These are phyloP conservation scores for Carterocephalus palaemon DNA, from an alignment of 2,888 invertebrate genomes.

Conservation along the genomic window DNA sequence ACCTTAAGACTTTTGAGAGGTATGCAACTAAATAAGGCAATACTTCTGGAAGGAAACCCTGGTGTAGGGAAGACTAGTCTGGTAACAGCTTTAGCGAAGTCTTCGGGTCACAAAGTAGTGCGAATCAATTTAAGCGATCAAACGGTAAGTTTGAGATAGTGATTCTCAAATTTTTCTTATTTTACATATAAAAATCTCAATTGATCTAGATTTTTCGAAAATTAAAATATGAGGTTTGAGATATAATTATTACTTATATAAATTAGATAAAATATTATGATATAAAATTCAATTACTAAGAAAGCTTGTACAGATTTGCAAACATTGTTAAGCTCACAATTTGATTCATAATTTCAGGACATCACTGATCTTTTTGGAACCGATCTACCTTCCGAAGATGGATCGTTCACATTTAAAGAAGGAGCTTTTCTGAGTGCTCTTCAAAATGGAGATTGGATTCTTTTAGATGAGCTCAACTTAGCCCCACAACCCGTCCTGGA, in stretches of 20 bases:
- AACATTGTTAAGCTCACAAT: neutral
- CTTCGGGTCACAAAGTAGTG: conserved; percentile 89
- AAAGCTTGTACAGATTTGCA: neutral
- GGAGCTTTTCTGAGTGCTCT: conserved; percentile 96
- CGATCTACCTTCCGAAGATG: conserved; percentile 96
- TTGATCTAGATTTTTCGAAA: conserved; percentile 2
- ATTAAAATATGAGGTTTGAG: too few species aligned
- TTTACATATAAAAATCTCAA: too few species aligned
- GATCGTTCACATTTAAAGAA: conserved; percentile 97
- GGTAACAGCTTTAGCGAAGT: conserved; percentile 92
- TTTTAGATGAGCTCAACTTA: conserved; percentile 98
- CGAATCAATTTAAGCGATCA: conserved; percentile 99
- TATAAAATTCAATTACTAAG: too few species aligned
- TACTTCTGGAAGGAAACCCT: conserved; percentile 97
- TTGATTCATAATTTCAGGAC: conserved; percentile 79
- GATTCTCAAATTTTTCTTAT: neutral
- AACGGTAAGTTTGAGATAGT: conserved; percentile 82
- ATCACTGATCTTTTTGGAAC: conserved; percentile 98
- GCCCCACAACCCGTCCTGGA: conserved; percentile 99
- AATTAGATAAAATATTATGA: too few species aligned
- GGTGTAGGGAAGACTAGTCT: conserved; percentile 99
- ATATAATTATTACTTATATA: too few species aligned
- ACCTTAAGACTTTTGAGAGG: conserved; percentile 91
- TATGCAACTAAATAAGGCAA: conserved; percentile 93
- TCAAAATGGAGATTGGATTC: conserved; percentile 95